Conservation (phyloP, 2,888 invertebrate genomes). For the Pristionchus arcanus region DNA sequence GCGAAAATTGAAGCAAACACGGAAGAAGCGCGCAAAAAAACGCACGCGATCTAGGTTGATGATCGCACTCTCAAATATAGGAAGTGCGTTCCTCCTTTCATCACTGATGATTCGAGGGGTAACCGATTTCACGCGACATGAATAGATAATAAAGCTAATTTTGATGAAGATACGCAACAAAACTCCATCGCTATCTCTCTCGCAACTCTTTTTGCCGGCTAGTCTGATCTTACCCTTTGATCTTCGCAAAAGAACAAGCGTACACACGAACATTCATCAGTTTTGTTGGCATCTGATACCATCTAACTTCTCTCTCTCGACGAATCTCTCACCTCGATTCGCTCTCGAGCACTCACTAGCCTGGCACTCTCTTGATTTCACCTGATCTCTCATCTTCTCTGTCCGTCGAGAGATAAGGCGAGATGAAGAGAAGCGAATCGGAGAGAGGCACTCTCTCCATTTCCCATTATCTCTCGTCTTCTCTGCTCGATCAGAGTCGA, state of each 20-base stretch:
- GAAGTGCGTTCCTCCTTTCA: too few species aligned
- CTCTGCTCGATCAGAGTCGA: background rate
- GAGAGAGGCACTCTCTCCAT: background rate
- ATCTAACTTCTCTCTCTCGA: background rate
- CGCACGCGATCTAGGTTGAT: background rate
- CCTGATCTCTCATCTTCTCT: background rate
- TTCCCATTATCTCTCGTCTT: background rate
- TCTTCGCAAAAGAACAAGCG: constrained; percentile 17
- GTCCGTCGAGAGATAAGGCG: too few species aligned
- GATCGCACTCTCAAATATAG: constrained; percentile 26
- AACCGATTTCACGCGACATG: too few species aligned
- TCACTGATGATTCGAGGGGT: too few species aligned
- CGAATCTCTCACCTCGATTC: background rate
- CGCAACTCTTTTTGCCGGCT: too few species aligned
- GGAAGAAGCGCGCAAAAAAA: background rate
- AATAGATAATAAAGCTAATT: too few species aligned
- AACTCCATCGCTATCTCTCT: too few species aligned
- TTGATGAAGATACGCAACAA: too few species aligned
- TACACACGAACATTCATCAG: constrained; percentile 27
- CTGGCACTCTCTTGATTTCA: background rate
- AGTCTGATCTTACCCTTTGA: background rate
- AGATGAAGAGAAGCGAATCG: too few species aligned
- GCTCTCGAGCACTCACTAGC: background rate
- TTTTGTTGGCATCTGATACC: background rate
- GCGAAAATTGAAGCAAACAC: background rate